phyloP scores from a whole-genome alignment of 2,888 invertebrate species.

The Pachydiplax longipennis region DNA sequence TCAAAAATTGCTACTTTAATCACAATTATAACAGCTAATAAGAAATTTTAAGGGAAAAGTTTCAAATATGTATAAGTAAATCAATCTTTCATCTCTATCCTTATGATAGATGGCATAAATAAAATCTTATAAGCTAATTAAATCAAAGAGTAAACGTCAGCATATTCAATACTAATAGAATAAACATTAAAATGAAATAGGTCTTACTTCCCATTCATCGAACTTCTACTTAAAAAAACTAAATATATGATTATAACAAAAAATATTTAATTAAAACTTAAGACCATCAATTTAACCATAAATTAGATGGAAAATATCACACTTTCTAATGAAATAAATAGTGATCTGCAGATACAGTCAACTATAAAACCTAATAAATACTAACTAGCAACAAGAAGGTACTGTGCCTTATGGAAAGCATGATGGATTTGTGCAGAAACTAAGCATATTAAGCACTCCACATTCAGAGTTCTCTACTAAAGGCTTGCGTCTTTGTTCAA shows the following conservation, averaged over 20 bases:
- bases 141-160: neutral
- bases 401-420: slow-evolving; percentile 15
- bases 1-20: too few species aligned
- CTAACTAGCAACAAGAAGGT: neutral
- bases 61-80: neutral
- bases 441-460: slow-evolving; percentile 2
- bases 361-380: neutral
- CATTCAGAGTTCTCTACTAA: slow-evolving; percentile 35
- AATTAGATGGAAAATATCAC: neutral
- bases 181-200: neutral
- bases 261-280: neutral
- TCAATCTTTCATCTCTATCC: neutral
- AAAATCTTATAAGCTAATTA: neutral
- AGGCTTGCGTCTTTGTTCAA: neutral
- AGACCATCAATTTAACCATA: neutral
- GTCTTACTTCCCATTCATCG: neutral
- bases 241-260: neutral
- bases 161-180: neutral
- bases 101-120: neutral
- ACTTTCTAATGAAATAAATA: neutral
- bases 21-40: too few species aligned
- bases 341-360: neutral
- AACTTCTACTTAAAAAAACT: neutral
- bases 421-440: neutral
- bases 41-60: neutral